Evolutionary conservation across 2,888 invertebrate genomes (phyloP).

Genomic region (Quadroppia sp.): DNA sequence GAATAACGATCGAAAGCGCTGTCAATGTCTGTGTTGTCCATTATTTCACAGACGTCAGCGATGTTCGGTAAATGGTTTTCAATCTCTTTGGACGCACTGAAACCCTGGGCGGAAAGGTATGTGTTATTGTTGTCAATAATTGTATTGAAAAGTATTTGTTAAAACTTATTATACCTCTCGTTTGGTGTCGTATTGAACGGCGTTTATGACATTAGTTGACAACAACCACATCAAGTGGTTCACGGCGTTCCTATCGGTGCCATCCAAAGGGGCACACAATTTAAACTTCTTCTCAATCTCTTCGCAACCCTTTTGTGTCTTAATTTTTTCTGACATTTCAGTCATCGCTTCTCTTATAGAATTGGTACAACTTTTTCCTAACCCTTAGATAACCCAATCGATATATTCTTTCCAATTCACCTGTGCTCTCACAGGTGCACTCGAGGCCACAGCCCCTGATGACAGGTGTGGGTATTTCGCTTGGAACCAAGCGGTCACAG

Average conservation of each 20-base stretch:
- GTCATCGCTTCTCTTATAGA: constrained; percentile 64
- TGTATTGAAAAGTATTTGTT: neutral
- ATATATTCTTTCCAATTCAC: constrained; percentile 81
- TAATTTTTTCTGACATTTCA: constrained; percentile 64
- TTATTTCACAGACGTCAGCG: constrained; percentile 71
- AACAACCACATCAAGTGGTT: constrained; percentile 73
- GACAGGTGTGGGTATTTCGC: constrained; percentile 79
- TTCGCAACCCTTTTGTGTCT: constrained; percentile 61
- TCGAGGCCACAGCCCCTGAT: constrained; percentile 77
- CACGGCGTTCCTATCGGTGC: constrained; percentile 56
- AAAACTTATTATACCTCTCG: constrained; percentile 59
- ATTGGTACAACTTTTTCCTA: constrained; percentile 68
- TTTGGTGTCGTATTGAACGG: constrained; percentile 92
- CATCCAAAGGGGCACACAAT: constrained; percentile 68
- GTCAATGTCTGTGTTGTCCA: constrained; percentile 53
- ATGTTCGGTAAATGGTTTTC: too few species aligned
- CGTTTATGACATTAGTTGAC: constrained; percentile 78
- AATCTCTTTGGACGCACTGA: constrained; percentile 65
- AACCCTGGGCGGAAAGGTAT: constrained; percentile 51
- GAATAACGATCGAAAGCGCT: constrained; percentile 65
- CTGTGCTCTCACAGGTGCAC: constrained; percentile 80
- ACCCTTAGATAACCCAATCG: constrained; percentile 68
- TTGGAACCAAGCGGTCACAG: constrained; percentile 81
- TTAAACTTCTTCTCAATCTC: constrained; percentile 68
- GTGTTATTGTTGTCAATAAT: too few species aligned